These are phyloP conservation scores for Coluber constrictor DNA, from an alignment of 2,797 vertebrate species.

Conservation along the genomic window DNA sequence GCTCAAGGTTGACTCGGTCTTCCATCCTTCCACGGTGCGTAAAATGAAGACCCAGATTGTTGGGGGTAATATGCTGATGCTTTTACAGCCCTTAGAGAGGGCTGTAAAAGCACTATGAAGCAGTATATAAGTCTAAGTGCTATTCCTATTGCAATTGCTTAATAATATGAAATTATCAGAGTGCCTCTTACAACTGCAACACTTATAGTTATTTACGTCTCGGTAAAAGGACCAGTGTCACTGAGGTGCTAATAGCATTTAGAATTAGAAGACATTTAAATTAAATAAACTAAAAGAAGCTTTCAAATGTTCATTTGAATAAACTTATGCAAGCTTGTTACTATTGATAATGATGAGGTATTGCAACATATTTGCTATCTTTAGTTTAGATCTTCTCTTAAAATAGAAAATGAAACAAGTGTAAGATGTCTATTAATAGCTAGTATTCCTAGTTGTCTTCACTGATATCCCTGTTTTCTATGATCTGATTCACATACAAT, in stretches of 20 bases:
- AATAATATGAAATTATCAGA: not conserved
- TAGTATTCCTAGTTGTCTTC: not conserved
- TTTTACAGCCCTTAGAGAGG: too few relatives aligned
- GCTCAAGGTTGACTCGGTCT: too few relatives aligned
- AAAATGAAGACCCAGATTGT: too few relatives aligned
- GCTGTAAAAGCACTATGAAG: too few relatives aligned
- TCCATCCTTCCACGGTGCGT: too few relatives aligned
- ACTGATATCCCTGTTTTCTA: not conserved
- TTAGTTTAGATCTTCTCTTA: not conserved
- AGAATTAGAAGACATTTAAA: not conserved
- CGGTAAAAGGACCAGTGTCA: not conserved
- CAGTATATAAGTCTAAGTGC: too few relatives aligned
- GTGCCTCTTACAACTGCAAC: not conserved
- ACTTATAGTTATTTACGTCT: not conserved
- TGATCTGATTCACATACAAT: not conserved
- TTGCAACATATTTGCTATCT: not conserved
- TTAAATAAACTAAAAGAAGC: not conserved
- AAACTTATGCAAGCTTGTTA: not conserved
- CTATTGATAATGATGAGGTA: not conserved
- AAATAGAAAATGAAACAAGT: not conserved
- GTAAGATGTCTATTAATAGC: not conserved
- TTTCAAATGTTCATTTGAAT: not conserved
- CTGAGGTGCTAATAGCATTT: not conserved
- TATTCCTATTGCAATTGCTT: too few relatives aligned
- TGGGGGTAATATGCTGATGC: too few relatives aligned